Evolutionary conservation across 2,888 invertebrate genomes (phyloP).

Genomic region (Bellardia bayeri): DNA sequence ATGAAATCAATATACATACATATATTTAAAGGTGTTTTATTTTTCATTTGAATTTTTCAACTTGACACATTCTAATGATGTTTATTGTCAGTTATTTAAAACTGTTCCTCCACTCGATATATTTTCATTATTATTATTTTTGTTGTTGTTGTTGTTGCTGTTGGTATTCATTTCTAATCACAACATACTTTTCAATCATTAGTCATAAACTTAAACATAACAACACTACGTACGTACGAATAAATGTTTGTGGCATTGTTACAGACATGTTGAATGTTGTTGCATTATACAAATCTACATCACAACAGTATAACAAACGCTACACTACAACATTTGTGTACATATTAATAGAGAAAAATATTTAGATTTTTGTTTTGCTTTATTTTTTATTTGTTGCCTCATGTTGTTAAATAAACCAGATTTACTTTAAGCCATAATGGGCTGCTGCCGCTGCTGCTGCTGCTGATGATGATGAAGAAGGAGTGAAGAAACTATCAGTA

Average conservation of each 20-base stretch:
- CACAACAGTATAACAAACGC: slow-evolving; percentile 46
- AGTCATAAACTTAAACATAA: slow-evolving; percentile 73
- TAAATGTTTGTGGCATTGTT: slow-evolving; percentile 43
- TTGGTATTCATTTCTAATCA: slow-evolving; percentile 66
- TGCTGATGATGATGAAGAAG: slow-evolving; percentile 43
- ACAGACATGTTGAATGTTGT: slow-evolving; percentile 40
- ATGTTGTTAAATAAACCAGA: slow-evolving; percentile 70
- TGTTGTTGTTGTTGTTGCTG: slow-evolving; percentile 5
- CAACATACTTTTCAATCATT: slow-evolving; percentile 71
- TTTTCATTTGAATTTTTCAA: neutral
- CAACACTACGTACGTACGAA: slow-evolving; percentile 8
- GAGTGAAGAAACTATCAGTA: slow-evolving; percentile 64
- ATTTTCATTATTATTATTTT: slow-evolving; percentile 4
- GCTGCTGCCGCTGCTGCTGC: neutral
- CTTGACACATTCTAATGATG: slow-evolving; percentile 64
- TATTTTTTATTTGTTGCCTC: slow-evolving; percentile 24
- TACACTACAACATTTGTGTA: slow-evolving; percentile 52
- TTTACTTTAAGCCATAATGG: slow-evolving; percentile 59
- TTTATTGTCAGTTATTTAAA: slow-evolving; percentile 48
- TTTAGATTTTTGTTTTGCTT: slow-evolving; percentile 44
- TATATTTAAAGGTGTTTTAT: too few species aligned
- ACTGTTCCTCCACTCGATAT: neutral
- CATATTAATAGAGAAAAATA: slow-evolving; percentile 59
- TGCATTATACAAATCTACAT: slow-evolving; percentile 41
- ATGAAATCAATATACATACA: too few species aligned